Evolutionary conservation across 2,888 invertebrate genomes (phyloP).

Genomic region (Pristionchus entomophagus): DNA sequence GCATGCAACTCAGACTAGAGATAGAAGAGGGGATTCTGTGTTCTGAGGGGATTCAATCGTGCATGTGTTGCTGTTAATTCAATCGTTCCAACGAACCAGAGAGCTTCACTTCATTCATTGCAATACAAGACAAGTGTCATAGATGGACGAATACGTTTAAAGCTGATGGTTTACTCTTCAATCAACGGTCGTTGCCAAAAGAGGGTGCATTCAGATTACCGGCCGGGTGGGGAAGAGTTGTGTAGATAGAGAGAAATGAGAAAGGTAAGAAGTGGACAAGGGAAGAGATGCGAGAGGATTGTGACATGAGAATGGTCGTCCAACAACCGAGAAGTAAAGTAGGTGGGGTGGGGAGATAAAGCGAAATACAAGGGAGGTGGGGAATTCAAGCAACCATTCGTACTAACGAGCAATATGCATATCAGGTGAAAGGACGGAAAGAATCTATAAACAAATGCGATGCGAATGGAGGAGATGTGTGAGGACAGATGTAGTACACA

Average conservation of each 20-base stretch:
- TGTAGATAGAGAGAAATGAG: slow-evolving; percentile 27
- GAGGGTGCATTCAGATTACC: neutral
- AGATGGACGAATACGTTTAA: slow-evolving; percentile 45
- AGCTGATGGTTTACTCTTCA: slow-evolving; percentile 36
- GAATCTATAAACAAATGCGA: slow-evolving; percentile 15
- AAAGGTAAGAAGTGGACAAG: slow-evolving; percentile 6
- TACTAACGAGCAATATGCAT: slow-evolving; percentile 35
- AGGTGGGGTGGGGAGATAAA: slow-evolving; percentile 14
- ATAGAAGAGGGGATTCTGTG: neutral
- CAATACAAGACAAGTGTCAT: slow-evolving; percentile 46
- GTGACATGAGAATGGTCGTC: slow-evolving; percentile 45
- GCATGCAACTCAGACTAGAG: slow-evolving; percentile 19
- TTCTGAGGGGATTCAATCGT: slow-evolving; percentile 2
- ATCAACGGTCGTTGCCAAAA: slow-evolving; percentile 25
- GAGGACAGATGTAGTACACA: slow-evolving; percentile 9
- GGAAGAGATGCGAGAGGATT: slow-evolving; percentile 22
- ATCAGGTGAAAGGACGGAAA: slow-evolving; percentile 27
- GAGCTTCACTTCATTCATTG: slow-evolving; percentile 49
- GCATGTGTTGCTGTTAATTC: slow-evolving; percentile 32
- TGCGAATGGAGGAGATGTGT: neutral
- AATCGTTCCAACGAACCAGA: slow-evolving; percentile 10
- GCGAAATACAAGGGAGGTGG: neutral
- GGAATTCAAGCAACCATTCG: slow-evolving; percentile 18
- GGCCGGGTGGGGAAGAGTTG: slow-evolving; percentile 17
- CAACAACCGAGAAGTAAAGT: slow-evolving; percentile 36